phyloP scores from a whole-genome alignment of 2,888 invertebrate species.

The Scaptodrosophila latifasciaeformis region DNA sequence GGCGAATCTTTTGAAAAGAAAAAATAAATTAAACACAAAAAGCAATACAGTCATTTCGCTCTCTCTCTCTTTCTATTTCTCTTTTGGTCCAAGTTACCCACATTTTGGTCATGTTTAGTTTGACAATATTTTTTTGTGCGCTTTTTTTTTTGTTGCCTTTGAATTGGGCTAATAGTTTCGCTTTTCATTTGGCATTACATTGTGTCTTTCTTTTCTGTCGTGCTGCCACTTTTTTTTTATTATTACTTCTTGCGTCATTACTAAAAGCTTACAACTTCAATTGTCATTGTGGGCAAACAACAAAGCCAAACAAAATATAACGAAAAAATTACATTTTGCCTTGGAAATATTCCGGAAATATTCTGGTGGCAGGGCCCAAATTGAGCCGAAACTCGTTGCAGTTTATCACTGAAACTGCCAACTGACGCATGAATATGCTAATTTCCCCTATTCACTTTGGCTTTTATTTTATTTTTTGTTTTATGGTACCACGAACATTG shows the following conservation, averaged over 20 bases:
- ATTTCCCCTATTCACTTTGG: too few relatives aligned
- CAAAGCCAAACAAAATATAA: too few relatives aligned
- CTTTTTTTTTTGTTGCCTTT: slow-evolving; percentile 22
- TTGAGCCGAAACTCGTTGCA: slow-evolving; percentile 25
- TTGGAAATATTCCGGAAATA: too few relatives aligned
- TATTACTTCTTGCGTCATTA: neutral
- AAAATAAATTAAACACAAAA: too few relatives aligned
- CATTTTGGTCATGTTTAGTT: slow-evolving; percentile 29
- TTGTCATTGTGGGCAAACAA: neutral
- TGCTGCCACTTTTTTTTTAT: neutral
- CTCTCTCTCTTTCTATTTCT: slow-evolving; percentile 11
- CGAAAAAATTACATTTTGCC: too few relatives aligned
- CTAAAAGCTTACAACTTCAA: neutral
- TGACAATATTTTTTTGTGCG: slow-evolving; percentile 40
- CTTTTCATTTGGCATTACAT: slow-evolving; percentile 57
- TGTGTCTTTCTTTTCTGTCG: slow-evolving; percentile 17
- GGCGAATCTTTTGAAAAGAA: too few relatives aligned
- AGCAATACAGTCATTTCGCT: too few relatives aligned
- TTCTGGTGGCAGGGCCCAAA: too few relatives aligned
- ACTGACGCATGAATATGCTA: slow-evolving; percentile 54
- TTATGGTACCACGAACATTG: too few relatives aligned
- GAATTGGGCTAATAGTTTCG: slow-evolving; percentile 52
- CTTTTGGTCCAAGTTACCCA: slow-evolving; percentile 25
- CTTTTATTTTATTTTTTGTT: slow-evolving; percentile 32
- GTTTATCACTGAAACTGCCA: slow-evolving; percentile 33